Evolutionary conservation across 2,888 invertebrate genomes (phyloP), one percentile per base, ranked within the genome.

Genomic region (Taphrorychus bicolor): DNA sequence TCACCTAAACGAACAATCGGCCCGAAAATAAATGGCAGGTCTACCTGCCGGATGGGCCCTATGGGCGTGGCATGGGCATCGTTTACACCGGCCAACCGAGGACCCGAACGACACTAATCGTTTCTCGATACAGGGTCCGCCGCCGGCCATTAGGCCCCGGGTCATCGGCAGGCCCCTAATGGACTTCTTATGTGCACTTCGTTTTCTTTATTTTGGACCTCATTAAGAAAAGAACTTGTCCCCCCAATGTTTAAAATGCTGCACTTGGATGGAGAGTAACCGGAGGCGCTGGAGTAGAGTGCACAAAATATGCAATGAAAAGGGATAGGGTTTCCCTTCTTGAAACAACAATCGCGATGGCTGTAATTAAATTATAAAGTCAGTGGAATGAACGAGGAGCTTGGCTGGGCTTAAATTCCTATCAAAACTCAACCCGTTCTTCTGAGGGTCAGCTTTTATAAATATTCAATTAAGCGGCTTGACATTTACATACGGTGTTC

Each of bases 11-110:
- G n/a, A 61, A 51, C 49, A 81, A 82, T 82, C 81, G 80, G 81
- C 81, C 82, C 81, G 80, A 79, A 80, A 82, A 82, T 81, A 81
- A 80, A 82, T 81, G 80, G 80, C 79, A 80, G 80, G 78, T 79
- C 80, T 81, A 81, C 82, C 81, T 82, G 82, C 82, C 80, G 80
- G 81, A 82, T 81, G 77, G 74, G 72, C 53, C 41, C 41, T 17
- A 74, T 75, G 76, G 82, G 82, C 82, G 82, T 81, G 81, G 81
- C 81, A 75, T 76, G 75, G 76, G 78, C 80, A 81, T 82, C 82
- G 81, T 82, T 82, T 82, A 82, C 80, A 80, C 80, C 77, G 79
- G 79, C 81, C 81, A 81, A 81, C 81, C 79, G 79, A 54, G 58
- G 53, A 17, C 63, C 54, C 53, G 53, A 70, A 61, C 73, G 76